A percentile compares a stretch with the other conserved stretches of the same genome.
Conservation (phyloP, 2,113 vertebrate species). For the Sinocyclocheilus anshuiensis region DNA sequence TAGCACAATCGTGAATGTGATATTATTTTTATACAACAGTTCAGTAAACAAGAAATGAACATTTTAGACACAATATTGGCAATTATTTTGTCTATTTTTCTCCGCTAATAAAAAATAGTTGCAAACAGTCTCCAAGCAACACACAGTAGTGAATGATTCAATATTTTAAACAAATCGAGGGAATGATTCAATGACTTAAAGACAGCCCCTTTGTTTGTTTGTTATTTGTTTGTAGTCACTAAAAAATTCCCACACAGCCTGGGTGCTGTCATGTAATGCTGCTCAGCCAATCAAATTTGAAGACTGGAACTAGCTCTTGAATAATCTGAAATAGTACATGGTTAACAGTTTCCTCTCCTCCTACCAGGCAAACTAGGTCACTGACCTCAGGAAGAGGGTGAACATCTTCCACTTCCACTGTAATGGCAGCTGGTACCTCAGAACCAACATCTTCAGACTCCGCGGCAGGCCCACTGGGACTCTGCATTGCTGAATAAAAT, state of each 20-base stretch:
- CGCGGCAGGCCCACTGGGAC: constrained; percentile 54
- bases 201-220: neutral
- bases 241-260: neutral
- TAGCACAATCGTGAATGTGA: neutral
- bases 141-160: neutral
- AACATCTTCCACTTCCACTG: constrained; percentile 86
- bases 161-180: neutral
- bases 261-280: neutral
- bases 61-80: no score
- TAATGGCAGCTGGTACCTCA: constrained; percentile 81
- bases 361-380: neutral
- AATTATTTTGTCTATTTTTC: no score
- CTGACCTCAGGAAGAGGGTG: constrained; percentile 87
- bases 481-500: neutral
- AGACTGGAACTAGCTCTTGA: neutral
- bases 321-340: neutral
- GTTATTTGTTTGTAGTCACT: neutral
- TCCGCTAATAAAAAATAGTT: no score
- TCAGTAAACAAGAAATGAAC: no score
- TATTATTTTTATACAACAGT: neutral
- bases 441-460: constrained; percentile 59
- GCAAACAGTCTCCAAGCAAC: no score
- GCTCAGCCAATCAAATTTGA: neutral
- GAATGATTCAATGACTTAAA: neutral
- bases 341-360: neutral